Evolutionary conservation across 2,888 invertebrate genomes (phyloP).

Genomic region (Leucophenga maculata): DNA sequence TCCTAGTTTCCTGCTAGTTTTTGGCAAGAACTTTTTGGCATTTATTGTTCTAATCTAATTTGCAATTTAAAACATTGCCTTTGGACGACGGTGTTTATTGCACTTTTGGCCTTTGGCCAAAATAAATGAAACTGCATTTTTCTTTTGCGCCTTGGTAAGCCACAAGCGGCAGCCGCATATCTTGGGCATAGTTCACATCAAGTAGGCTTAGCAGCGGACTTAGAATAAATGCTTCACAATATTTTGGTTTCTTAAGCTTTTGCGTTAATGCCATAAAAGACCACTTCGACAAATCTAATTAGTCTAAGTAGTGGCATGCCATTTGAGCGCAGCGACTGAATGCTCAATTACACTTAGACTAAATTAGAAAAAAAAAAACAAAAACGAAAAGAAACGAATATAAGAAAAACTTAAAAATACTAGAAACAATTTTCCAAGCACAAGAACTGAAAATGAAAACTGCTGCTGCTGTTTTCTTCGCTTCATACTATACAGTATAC

Average conservation of each 20-base stretch:
- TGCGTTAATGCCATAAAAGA: slow-evolving; percentile 9
- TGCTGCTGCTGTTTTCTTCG: too few species aligned
- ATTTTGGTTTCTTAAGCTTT: background rate
- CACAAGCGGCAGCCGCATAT: background rate
- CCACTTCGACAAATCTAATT: slow-evolving; percentile 24
- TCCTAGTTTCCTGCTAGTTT: background rate
- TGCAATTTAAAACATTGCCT: slow-evolving; percentile 35
- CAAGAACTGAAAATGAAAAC: background rate
- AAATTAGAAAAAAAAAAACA: slow-evolving; percentile 10
- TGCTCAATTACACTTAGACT: slow-evolving; percentile 49
- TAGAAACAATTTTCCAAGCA: background rate
- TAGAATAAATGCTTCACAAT: background rate
- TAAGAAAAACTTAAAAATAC: background rate
- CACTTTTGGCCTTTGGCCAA: slow-evolving; percentile 23
- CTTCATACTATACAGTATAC: too few species aligned
- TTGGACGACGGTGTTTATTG: slow-evolving; percentile 15
- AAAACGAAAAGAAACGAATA: too few species aligned
- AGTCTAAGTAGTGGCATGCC: slow-evolving; percentile 20
- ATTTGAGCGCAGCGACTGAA: slow-evolving; percentile 32
- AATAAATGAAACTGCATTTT: slow-evolving; percentile 22
- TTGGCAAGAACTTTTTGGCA: slow-evolving; percentile 34
- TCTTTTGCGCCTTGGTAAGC: background rate
- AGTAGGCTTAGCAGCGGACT: slow-evolving; percentile 12
- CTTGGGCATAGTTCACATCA: background rate
- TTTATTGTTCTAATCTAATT: slow-evolving; percentile 39